Evolutionary conservation across 2,888 invertebrate genomes (phyloP).

Genomic region (Marronus borbonicus): DNA sequence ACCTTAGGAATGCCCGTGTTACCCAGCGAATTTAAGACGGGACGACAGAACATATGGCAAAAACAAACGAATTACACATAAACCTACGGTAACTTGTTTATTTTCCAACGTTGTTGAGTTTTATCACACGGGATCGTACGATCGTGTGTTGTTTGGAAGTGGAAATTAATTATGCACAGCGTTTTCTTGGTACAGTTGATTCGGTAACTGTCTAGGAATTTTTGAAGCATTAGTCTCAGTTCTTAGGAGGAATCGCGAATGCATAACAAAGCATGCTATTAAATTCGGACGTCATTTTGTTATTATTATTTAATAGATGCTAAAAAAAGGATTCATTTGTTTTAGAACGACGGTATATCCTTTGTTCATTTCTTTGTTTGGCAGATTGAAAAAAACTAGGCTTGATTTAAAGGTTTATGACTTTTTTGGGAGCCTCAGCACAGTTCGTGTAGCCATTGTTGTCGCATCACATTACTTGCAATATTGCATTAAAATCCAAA

Average conservation of each 20-base stretch:
- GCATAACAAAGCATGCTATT: no score
- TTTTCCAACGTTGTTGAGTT: neutral
- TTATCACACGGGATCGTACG: neutral
- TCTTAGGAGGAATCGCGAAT: neutral
- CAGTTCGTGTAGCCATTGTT: no score
- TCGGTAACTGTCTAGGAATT: conserved; percentile 49
- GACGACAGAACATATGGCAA: no score
- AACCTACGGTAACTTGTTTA: no score
- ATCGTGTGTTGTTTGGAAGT: conserved; percentile 1
- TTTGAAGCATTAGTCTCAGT: neutral
- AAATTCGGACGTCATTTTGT: neutral
- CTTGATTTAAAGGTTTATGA: no score
- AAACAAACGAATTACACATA: no score
- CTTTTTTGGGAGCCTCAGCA: no score
- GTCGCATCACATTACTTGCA: no score
- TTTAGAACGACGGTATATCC: neutral
- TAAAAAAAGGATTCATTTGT: no score
- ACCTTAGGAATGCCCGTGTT: neutral
- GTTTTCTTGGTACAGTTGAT: conserved; percentile 24
- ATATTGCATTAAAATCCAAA: no score
- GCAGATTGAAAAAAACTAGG: neutral
- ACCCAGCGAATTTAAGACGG: no score
- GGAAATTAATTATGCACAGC: conserved; percentile 7
- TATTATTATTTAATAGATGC: no score
- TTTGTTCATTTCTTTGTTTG: neutral